These are phyloP conservation scores for Ophraella communa DNA, from an alignment of 2,888 invertebrate species.

Conservation along the genomic window DNA sequence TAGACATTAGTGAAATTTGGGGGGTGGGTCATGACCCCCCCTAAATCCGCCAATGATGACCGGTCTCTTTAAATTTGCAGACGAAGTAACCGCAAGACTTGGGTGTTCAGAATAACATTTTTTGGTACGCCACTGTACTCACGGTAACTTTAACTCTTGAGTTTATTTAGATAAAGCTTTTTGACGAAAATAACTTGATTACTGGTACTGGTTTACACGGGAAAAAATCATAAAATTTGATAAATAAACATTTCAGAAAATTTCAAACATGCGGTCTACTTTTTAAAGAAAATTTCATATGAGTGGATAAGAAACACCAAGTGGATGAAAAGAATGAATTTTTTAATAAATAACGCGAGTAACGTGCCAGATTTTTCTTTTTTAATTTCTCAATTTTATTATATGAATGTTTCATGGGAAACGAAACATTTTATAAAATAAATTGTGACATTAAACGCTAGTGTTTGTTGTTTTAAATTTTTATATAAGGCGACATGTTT, in stretches of 20 bases:
- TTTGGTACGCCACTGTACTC: neutral
- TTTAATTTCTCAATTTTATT: neutral
- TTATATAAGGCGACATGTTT: conserved; percentile 36
- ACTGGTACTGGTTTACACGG: conserved; percentile 35
- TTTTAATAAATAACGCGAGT: too few relatives aligned
- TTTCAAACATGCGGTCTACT: conserved; percentile 18
- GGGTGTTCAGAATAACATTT: too few relatives aligned
- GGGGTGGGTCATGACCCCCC: too few relatives aligned
- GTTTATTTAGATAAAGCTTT: conserved; percentile 32
- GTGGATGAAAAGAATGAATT: too few relatives aligned
- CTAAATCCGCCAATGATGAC: too few relatives aligned
- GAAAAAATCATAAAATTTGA: conserved; percentile 43
- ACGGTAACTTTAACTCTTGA: conserved; percentile 18
- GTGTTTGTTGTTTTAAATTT: conserved; percentile 44
- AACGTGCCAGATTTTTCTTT: neutral
- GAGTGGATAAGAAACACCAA: too few relatives aligned
- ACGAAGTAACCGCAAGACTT: too few relatives aligned
- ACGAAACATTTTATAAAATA: conserved; percentile 32
- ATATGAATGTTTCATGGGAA: conserved; percentile 5
- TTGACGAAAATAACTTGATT: conserved; percentile 32
- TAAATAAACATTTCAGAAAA: conserved; percentile 37
- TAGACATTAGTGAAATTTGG: too few relatives aligned
- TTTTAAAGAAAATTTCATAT: too few relatives aligned
- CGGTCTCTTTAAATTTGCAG: too few relatives aligned
- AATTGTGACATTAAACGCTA: conserved; percentile 28